Evolutionary conservation across 1,140 invertebrate genomes (phyloP).

Genomic region (Parapsyche elsis): DNA sequence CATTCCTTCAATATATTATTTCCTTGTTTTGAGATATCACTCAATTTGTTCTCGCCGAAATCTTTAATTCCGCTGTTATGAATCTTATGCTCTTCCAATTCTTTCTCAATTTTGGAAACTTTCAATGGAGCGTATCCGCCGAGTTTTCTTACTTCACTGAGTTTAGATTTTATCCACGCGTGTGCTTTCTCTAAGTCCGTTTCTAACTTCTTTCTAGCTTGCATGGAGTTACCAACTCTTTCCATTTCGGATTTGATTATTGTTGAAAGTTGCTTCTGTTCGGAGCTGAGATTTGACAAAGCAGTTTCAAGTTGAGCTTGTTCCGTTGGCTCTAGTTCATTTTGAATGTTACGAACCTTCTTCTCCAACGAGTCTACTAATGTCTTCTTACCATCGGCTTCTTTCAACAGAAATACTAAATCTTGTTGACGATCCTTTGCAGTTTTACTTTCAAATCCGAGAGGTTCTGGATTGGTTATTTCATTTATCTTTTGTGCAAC

Average conservation of each 20-base stretch:
- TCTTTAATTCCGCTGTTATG: slow-evolving; percentile 81
- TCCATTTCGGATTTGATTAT: slow-evolving; percentile 80
- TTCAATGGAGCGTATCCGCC: slow-evolving; percentile 80
- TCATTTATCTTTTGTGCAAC: slow-evolving; percentile 79
- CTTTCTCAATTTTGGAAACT: slow-evolving; percentile 79
- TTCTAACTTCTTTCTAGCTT: slow-evolving; percentile 81
- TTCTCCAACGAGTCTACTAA: slow-evolving; percentile 85
- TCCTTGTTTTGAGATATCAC: slow-evolving; percentile 80
- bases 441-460: slow-evolving; percentile 80
- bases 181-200: slow-evolving; percentile 80
- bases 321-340: slow-evolving; percentile 85
- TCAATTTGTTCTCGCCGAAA: slow-evolving; percentile 80
- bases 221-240: slow-evolving; percentile 73
- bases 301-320: slow-evolving; percentile 77
- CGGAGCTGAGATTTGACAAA: slow-evolving; percentile 72
- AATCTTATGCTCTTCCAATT: slow-evolving; percentile 78
- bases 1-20: slow-evolving; percentile 84
- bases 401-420: slow-evolving; percentile 80
- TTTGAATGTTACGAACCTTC: slow-evolving; percentile 83
- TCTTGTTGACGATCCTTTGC: slow-evolving; percentile 78
- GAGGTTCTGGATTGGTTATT: slow-evolving; percentile 72
- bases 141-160: slow-evolving; percentile 79
- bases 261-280: slow-evolving; percentile 78
- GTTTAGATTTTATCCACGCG: slow-evolving; percentile 82
- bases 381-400: slow-evolving; percentile 85